Evolutionary conservation across 2,888 invertebrate species (phyloP).

Genomic region (Erpobdella octoculata): DNA sequence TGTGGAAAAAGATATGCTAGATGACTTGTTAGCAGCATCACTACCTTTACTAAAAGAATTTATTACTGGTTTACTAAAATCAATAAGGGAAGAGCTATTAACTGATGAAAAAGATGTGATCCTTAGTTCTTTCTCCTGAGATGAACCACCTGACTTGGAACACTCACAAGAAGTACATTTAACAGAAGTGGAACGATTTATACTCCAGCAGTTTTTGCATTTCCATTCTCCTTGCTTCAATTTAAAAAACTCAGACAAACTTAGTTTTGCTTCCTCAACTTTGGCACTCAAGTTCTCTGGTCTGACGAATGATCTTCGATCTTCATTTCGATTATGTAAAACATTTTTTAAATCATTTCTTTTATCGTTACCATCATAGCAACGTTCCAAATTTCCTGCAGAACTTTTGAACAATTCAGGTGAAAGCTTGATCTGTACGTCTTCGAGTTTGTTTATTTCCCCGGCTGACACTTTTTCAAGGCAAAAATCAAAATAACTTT

Average conservation of each 20-base stretch:
- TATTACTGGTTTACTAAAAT: background rate
- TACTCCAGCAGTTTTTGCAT: conserved; percentile 61
- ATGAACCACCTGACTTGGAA: conserved; percentile 47
- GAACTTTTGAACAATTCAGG: no score
- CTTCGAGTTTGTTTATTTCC: no score
- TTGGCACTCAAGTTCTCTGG: background rate
- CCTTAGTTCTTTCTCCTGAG: no score
- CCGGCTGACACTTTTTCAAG: background rate
- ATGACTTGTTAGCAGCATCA: background rate
- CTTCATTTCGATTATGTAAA: no score
- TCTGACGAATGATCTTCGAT: no score
- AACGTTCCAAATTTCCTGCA: no score
- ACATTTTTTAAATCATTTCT: no score
- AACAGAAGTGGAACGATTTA: conserved; percentile 53
- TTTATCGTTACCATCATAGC: background rate
- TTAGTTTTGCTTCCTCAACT: background rate
- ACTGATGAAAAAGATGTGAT: no score
- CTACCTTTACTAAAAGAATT: background rate
- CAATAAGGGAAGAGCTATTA: no score
- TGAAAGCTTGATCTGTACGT: background rate
- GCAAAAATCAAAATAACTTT: conserved; percentile 59
- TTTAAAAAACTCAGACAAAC: conserved; percentile 54
- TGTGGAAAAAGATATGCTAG: no score
- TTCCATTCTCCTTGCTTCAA: conserved; percentile 61
- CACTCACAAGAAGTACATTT: conserved; percentile 47